Evolutionary conservation across 2,113 vertebrate genomes (phyloP).

Genomic region (Nipponia nippon): DNA sequence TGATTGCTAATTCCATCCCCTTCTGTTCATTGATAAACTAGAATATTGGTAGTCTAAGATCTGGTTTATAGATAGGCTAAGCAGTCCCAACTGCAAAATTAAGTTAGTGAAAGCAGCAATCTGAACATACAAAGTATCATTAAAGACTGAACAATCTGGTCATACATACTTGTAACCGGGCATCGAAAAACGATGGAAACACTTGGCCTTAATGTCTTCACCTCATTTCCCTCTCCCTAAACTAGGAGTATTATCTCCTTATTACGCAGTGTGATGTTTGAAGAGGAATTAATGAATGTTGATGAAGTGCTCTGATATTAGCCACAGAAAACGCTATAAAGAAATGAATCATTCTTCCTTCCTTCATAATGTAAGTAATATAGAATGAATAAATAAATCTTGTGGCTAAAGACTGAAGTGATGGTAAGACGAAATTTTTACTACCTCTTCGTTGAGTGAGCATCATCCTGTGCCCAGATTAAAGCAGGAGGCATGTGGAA

Average conservation of each 20-base stretch:
- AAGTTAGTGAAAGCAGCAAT: not conserved
- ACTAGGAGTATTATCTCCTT: not conserved
- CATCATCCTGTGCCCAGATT: conserved; percentile 10
- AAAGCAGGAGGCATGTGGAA: conserved; percentile 14
- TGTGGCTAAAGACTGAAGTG: not conserved
- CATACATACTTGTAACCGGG: not conserved
- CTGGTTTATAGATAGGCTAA: not conserved
- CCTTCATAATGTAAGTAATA: not conserved
- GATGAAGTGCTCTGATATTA: not conserved
- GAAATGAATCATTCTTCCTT: not conserved
- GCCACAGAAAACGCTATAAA: not conserved
- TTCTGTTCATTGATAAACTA: not conserved
- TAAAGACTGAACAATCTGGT: not conserved
- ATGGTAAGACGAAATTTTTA: not conserved
- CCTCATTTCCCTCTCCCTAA: not conserved
- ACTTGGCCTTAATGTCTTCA: not conserved
- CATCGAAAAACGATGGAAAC: not conserved
- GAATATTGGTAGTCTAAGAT: not conserved
- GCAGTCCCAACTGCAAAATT: not conserved
- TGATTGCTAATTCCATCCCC: not conserved
- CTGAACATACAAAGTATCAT: not conserved
- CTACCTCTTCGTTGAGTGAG: conserved; percentile 1
- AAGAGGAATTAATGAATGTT: not conserved
- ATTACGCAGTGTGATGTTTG: not conserved
- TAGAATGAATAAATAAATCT: not conserved